Evolutionary conservation across 1,140 invertebrate species (phyloP).

Genomic region (Cotesia chilonis): DNA sequence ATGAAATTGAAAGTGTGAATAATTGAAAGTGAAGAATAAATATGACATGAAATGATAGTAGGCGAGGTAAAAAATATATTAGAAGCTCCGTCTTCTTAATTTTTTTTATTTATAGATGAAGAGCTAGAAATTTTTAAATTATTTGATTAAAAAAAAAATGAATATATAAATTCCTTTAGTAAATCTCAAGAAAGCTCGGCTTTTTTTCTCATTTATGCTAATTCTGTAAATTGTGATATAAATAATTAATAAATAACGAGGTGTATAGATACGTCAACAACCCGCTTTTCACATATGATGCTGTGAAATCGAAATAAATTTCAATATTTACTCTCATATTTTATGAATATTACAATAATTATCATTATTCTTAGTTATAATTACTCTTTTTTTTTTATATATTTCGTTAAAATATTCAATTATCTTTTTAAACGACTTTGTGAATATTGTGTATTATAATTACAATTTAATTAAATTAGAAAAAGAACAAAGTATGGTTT

Average conservation of each 20-base stretch:
- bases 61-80: constrained; percentile 37
- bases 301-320: constrained; percentile 52
- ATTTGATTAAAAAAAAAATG: constrained; percentile 41
- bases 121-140: constrained; percentile 38
- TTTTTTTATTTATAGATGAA: constrained; percentile 44
- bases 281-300: constrained; percentile 16
- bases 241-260: constrained; percentile 61
- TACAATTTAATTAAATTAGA: constrained; percentile 66
- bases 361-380: background rate
- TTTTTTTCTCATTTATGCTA: constrained; percentile 38
- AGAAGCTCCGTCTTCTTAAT: constrained; percentile 44
- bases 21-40: constrained; percentile 12
- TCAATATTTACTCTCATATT: constrained; percentile 55
- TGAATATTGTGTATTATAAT: constrained; percentile 67
- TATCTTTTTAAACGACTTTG: constrained; percentile 61
- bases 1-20: background rate
- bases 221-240: constrained; percentile 68
- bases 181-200: constrained; percentile 3
- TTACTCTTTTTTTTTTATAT: constrained; percentile 22
- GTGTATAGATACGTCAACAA: constrained; percentile 60
- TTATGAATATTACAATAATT: background rate
- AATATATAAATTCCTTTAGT: background rate
- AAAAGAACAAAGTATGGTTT: constrained; percentile 50
- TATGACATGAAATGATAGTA: constrained; percentile 33
- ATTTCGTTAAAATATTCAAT: constrained; percentile 36